Evolutionary conservation across 1,140 invertebrate species (phyloP), one percentile per base, ranked within the genome.

Genomic region (Leptoteleia sp.): DNA sequence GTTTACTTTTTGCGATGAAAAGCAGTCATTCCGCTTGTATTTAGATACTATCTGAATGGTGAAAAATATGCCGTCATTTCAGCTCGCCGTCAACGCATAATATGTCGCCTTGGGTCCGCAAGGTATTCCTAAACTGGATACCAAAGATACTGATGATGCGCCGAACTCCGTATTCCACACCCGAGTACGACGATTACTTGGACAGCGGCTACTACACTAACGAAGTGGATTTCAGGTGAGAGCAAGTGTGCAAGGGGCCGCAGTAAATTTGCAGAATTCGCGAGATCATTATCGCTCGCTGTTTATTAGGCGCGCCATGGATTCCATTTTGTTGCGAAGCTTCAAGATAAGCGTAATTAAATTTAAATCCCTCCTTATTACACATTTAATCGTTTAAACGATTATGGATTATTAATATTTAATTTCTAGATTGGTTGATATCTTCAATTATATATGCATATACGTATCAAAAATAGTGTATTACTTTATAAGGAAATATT

Each of bases 51-150:
- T 57, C 52, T 27, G n/a, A 19, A 22, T 31, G 11, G 19, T 35
- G 8, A 76, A 76, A 76, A 70, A 70, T 64, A 48, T 31, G 22
- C 25, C n/a, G 31, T 65, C 45, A 37, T 78, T 72, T 67, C 61
- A 97, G 96, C 84, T 99, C 97, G 3, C 97, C 98, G 16, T 96
- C 97, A 7, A 99, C 98, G 0, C 98, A 99, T 89, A 95, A 94
- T 76, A 98, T 99, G 96, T 95, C 96, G 0, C 95, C 95, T 0
- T 94, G 94, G 93, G 94, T 97, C 76, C 93, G 94, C 83, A 93
- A 93, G 82, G 90, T 98, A 54, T 99, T 99, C 89, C 90, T 98
- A 5, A 93, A 96, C 81, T 92, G 96, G 82, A 96, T 98, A 94
- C 96, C 96, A 6, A 92, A 94, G 61, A 87, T 97, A 9, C 90